A percentile compares a stretch with the other conserved stretches of the same genome.
Conservation (phyloP, 2,888 invertebrate genomes). For the Gortyna flavago region DNA sequence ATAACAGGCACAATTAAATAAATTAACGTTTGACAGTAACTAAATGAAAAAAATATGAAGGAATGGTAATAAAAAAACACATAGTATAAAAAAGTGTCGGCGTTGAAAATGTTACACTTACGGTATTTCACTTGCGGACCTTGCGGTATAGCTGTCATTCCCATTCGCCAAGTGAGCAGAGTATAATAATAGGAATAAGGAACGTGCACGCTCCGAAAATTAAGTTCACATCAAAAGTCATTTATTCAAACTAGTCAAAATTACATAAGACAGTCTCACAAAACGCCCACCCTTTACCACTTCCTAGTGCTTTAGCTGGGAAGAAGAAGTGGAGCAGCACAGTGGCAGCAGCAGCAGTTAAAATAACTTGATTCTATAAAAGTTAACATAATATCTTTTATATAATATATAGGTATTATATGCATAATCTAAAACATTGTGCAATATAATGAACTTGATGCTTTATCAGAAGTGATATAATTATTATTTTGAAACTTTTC, state of each 20-base stretch:
- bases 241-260: not conserved
- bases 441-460: not conserved
- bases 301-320: not conserved
- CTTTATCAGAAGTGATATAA: constrained; percentile 6
- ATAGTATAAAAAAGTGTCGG: too few relatives aligned
- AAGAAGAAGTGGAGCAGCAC: not conserved
- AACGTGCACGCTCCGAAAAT: not conserved
- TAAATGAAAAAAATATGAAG: too few relatives aligned
- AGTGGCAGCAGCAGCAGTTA: not conserved
- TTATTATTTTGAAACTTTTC: not conserved
- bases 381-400: too few relatives aligned
- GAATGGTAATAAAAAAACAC: too few relatives aligned
- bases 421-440: not conserved
- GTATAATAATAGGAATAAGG: not conserved
- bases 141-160: not conserved
- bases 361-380: not conserved
- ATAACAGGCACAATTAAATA: not conserved
- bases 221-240: not conserved
- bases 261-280: not conserved
- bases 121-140: not conserved
- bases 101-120: too few relatives aligned
- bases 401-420: too few relatives aligned
- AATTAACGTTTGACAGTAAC: not conserved
- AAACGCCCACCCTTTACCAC: not conserved
- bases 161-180: not conserved